Conservation (phyloP, 2,113 vertebrate species). For the Chinchilla lanigera region DNA sequence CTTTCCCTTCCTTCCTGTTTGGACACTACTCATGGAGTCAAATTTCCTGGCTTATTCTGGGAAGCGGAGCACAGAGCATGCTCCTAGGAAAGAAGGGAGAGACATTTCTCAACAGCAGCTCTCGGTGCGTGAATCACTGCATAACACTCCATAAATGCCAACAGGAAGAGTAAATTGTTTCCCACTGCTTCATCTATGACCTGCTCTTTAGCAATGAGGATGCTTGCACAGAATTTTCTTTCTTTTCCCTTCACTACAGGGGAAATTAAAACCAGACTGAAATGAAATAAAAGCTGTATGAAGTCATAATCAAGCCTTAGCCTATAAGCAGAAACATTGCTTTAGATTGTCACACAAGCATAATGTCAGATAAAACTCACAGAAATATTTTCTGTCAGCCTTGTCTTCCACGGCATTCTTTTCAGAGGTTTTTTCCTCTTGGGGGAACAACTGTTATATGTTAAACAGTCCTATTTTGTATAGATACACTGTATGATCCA, state of each 20-base stretch:
- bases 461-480: neutral
- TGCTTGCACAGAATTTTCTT: neutral
- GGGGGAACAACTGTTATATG: neutral
- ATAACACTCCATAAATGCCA: neutral
- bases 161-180: neutral
- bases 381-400: neutral
- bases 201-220: neutral
- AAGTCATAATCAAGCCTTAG: slow-evolving; percentile 35
- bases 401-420: slow-evolving; percentile 26
- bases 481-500: neutral
- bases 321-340: slow-evolving; percentile 27
- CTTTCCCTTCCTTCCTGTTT: neutral
- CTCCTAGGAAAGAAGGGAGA: neutral
- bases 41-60: neutral
- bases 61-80: neutral
- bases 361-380: slow-evolving; percentile 34
- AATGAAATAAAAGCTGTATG: neutral
- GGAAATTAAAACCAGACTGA: slow-evolving; percentile 5
- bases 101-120: neutral
- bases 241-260: neutral
- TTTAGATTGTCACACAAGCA: slow-evolving; percentile 43
- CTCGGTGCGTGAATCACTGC: neutral
- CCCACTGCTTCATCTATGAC: neutral
- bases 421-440: neutral
- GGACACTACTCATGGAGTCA: neutral